Evolutionary conservation across 2,888 invertebrate species (phyloP), one percentile per base, ranked within the genome.

Genomic region (Sericinus montela): DNA sequence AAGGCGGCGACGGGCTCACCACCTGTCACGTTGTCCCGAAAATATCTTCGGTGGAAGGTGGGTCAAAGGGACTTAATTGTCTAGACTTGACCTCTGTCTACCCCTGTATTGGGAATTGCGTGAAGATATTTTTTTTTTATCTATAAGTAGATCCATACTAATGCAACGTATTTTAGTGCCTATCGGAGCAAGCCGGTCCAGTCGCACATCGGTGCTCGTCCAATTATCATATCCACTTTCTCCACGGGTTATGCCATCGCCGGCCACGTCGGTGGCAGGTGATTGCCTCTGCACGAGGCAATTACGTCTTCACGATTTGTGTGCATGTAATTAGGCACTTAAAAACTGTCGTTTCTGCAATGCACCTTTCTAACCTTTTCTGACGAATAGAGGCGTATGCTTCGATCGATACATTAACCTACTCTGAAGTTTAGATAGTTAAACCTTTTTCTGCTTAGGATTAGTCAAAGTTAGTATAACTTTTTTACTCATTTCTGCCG

Each of bases 181-280:
- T 61, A 67, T 56, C 67, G 57, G 56, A 63, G 63, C 62, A 60
- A 60, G 67, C 63, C 68, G 59, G 74, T 69, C 75, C 71, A 71
- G 84, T 80, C 79, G 78, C 78, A 80, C 80, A 75, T 76, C 78
- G 78, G 58, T 69, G 75, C 76, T 62, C 74, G 70, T 76, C 79
- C 85, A 85, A 86, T 88, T 86, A 87, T 78, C 87, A 87, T 86
- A 87, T 84, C 87, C 73, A 88, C 87, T 87, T 87, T 87, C 87
- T 80, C 87, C 70, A 65, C 51, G 55, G 62, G 73, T 74, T 71
- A 75, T 73, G 72, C 69, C 69, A 56, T 55, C 56, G 45, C 51
- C 52, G 51, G 51, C 48, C 51, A 51, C 51, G 52, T 52, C 56
- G 53, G 49, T 57, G 59, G 52, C 51, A 49, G 45, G 51, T 48